Conservation (phyloP, 2,797 vertebrate genomes). For the Staurois parvus region DNA sequence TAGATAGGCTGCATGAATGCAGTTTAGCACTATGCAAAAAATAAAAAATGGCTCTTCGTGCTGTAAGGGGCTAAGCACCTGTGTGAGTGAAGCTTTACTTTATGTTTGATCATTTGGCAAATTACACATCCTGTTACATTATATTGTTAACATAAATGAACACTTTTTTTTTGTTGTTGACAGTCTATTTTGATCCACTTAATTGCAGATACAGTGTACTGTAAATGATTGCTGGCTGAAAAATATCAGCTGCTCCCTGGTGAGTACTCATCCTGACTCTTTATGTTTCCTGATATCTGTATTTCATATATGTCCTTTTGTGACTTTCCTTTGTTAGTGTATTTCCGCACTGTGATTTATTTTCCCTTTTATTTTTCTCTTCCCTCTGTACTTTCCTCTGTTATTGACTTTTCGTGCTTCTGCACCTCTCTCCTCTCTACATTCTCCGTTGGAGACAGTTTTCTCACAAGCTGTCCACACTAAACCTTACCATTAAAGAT, state of each 20-base stretch:
- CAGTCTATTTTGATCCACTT: conserved; percentile 5
- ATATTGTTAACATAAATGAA: too few relatives aligned
- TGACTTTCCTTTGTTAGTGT: conserved; percentile 36
- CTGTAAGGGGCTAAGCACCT: too few relatives aligned
- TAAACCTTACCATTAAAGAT: background rate
- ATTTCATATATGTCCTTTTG: conserved; percentile 43
- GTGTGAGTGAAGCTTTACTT: too few relatives aligned
- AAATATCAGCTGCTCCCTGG: conserved; percentile 24
- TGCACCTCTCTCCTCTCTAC: background rate
- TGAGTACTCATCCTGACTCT: conserved; percentile 20
- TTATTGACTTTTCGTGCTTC: conserved; percentile 26
- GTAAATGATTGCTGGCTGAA: conserved; percentile 1
- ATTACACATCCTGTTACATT: too few relatives aligned
- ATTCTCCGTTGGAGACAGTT: background rate
- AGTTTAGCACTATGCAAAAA: too few relatives aligned
- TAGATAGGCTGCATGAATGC: too few relatives aligned
- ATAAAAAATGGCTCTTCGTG: too few relatives aligned
- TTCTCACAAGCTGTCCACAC: background rate
- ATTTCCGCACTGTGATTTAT: conserved; percentile 39
- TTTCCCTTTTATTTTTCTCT: background rate
- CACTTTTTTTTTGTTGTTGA: background rate
- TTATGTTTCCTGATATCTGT: conserved; percentile 38
- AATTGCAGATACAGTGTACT: conserved; percentile 1
- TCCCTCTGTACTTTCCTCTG: background rate
- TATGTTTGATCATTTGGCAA: too few relatives aligned